A percentile compares a stretch with the other conserved stretches of the same genome.
Evolutionary conservation across 2,888 invertebrate species (phyloP).

Genomic region (Pammene fasciana): DNA sequence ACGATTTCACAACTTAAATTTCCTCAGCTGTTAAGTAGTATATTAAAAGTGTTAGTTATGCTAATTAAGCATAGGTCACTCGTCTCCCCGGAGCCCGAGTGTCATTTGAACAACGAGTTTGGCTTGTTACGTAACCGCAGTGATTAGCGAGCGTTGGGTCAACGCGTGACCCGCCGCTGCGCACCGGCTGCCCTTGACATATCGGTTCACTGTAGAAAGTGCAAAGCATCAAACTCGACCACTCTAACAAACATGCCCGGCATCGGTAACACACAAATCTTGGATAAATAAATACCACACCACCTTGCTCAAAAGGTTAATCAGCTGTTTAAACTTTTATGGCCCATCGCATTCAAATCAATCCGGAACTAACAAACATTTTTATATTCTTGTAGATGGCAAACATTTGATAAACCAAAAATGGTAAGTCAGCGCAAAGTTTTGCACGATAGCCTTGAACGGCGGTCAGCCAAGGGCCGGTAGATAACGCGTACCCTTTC

Average conservation of each 20-base stretch:
- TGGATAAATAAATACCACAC: not conserved
- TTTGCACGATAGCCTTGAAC: slow-evolving; percentile 20
- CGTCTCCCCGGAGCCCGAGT: slow-evolving; percentile 40
- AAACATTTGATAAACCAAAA: not conserved
- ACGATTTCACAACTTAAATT: slow-evolving; percentile 22
- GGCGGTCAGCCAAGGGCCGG: slow-evolving; percentile 21
- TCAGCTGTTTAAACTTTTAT: slow-evolving; percentile 6
- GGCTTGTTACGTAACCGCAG: slow-evolving; percentile 55
- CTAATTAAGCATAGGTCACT: slow-evolving; percentile 39
- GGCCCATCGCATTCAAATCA: not conserved
- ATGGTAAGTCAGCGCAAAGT: not conserved
- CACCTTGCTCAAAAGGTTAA: not conserved
- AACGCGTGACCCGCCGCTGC: slow-evolving; percentile 58
- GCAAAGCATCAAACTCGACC: slow-evolving; percentile 58
- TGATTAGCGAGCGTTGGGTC: slow-evolving; percentile 55
- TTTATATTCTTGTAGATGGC: not conserved
- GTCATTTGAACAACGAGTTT: slow-evolving; percentile 47
- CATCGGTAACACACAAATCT: not conserved
- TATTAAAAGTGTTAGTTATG: slow-evolving; percentile 33
- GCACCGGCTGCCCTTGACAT: slow-evolving; percentile 75
- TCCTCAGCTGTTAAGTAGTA: slow-evolving; percentile 21
- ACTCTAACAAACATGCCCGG: slow-evolving; percentile 43
- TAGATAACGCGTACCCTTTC: slow-evolving; percentile 26
- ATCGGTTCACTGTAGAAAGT: slow-evolving; percentile 73
- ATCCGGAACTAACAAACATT: not conserved